Conservation (phyloP, 2,888 invertebrate species). For the Mythimna lalbum region DNA sequence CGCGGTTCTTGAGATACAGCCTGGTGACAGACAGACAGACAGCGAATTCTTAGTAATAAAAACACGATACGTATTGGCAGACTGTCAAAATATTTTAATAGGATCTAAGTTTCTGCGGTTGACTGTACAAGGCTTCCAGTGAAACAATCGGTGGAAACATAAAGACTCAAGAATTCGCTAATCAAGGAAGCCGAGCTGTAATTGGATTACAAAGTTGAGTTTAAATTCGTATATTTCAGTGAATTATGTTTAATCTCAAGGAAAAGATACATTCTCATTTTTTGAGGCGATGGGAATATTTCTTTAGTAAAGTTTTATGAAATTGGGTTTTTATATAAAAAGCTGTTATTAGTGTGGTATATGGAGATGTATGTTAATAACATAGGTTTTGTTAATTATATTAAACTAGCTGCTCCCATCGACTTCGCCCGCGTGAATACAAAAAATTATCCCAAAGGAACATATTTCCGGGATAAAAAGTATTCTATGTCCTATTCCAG, state of each 20-base stretch:
- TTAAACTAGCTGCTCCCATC: too few species aligned
- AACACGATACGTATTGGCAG: too few species aligned
- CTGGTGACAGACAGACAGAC: too few species aligned
- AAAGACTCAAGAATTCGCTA: slow-evolving; percentile 43
- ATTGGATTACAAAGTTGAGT: slow-evolving; percentile 43
- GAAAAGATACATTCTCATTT: slow-evolving; percentile 8
- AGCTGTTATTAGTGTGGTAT: neutral
- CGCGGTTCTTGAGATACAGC: too few species aligned
- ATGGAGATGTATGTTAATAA: neutral
- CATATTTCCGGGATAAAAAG: too few species aligned
- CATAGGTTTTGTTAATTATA: neutral
- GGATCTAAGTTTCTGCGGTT: neutral
- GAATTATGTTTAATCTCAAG: slow-evolving; percentile 46
- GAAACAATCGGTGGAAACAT: slow-evolving; percentile 30
- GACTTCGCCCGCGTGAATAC: too few species aligned
- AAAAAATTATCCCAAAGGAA: too few species aligned
- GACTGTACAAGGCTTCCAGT: slow-evolving; percentile 13
- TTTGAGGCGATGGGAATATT: neutral
- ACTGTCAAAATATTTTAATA: too few species aligned
- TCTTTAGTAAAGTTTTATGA: neutral
- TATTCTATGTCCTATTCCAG: too few species aligned
- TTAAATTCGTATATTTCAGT: slow-evolving; percentile 40
- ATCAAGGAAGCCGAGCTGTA: slow-evolving; percentile 50
- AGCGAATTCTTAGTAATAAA: too few species aligned
- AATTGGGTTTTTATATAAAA: neutral